Evolutionary conservation across 2,113 vertebrate genomes (phyloP), one percentile per base, ranked within the genome.

Genomic region (Murina feae): DNA sequence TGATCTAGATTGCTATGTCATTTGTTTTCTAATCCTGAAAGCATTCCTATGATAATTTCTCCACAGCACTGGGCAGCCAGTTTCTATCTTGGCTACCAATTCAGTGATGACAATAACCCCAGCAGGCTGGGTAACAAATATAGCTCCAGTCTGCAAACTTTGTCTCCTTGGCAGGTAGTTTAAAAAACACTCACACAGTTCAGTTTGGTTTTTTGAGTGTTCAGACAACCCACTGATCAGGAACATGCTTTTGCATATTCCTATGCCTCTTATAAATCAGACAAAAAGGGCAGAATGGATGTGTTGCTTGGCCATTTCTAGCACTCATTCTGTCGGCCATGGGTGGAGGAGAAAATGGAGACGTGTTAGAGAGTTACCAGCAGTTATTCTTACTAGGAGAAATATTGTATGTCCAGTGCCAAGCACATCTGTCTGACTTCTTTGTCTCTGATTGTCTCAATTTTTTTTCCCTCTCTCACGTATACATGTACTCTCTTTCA

Each of bases 331-430:
- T 94, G 78, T 91, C 93, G 90, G 94, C 65, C 93, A 68, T 21
- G 49, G 53, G 32, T 47, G 21, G 60, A 86, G 69, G 65, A 78
- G 78, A 86, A 86, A 86, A 53, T 12, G 71, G 53, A 80, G 63
- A 2, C 5, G 71, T 66, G 49, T 94, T 51, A 82, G 93, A 68
- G 32, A 69, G 47, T 32, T 74, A 60, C 20, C 51, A 90, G 32
- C 58, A 78, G 94, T 86, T 76, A 9, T 35, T 96, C 97, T 94
- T 75, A 92, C 88, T 82, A 91, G 83, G 91, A 95, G 89, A 96
- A 85, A 72, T 71, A 35, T 69, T 53, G 79, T 2, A 11, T 10
- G 89, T 9, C 95, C 69, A 58, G 79, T 69, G 49, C 82, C 60
- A 82, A 81, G 39, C 37, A 72, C 37, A 47, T 96, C 87, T 92